A percentile compares a stretch with the other conserved stretches of the same genome.
phyloP scores from a whole-genome alignment of 2,888 invertebrate species.

The Isotomurus palustris region DNA sequence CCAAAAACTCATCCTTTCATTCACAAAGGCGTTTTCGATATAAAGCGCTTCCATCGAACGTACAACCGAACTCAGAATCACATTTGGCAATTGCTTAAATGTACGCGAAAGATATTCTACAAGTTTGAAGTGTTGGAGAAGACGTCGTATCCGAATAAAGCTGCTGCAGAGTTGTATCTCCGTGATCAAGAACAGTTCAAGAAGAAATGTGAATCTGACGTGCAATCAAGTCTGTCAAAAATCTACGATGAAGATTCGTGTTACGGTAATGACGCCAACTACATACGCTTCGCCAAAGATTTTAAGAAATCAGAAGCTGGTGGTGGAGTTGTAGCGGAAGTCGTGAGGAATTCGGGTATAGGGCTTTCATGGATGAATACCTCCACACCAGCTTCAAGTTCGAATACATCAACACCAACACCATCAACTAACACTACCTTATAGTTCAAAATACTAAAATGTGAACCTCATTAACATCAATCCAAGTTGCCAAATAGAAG shows the following conservation, averaged over 20 bases:
- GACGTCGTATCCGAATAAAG: slow-evolving; percentile 1
- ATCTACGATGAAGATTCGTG: slow-evolving; percentile 4
- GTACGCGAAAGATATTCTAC: slow-evolving; percentile 9
- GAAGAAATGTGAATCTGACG: slow-evolving; percentile 5
- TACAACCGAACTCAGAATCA: slow-evolving; percentile 6
- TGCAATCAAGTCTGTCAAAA: slow-evolving; percentile 2
- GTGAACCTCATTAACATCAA: too few species aligned
- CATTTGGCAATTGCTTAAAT: slow-evolving; percentile 10
- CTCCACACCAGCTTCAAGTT: too few species aligned
- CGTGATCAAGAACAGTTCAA: slow-evolving; percentile 2
- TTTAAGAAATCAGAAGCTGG: not conserved
- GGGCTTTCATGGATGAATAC: slow-evolving; percentile 5
- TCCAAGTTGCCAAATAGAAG: too few species aligned
- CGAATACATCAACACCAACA: not conserved
- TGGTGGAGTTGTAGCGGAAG: not conserved
- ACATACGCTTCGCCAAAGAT: slow-evolving; percentile 7
- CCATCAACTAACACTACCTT: not conserved
- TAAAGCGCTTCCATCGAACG: slow-evolving; percentile 1
- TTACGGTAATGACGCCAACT: slow-evolving; percentile 5
- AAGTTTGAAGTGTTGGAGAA: slow-evolving; percentile 6
- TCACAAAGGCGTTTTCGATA: slow-evolving; percentile 5
- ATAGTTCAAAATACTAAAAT: too few species aligned
- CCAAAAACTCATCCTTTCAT: slow-evolving; percentile 8
- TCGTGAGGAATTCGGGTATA: not conserved
- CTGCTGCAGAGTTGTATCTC: slow-evolving; percentile 7